Percentiles rank a stretch among this genome's conserved stretches.
These are phyloP conservation scores for Nephrotoma appendiculata DNA, from an alignment of 2,888 invertebrate genomes.

Conservation along the genomic window DNA sequence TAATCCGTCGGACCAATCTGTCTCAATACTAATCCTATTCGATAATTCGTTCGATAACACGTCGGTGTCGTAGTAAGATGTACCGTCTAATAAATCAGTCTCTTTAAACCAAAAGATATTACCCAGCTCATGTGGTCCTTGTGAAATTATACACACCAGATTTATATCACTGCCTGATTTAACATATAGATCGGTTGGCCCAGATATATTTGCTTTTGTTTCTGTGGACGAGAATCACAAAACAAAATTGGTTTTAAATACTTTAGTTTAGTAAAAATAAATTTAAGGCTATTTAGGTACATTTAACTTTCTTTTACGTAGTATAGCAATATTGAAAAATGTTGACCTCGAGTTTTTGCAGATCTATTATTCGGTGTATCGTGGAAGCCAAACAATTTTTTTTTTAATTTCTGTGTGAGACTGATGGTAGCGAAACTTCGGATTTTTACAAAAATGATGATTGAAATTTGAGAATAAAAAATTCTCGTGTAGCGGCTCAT, in stretches of 20 bases:
- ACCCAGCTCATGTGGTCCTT: conserved; percentile 75
- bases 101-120: conserved; percentile 79
- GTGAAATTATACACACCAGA: conserved; percentile 70
- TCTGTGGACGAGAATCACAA: conserved; percentile 36
- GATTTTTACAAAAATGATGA: no score
- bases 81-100: neutral
- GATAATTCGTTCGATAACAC: conserved; percentile 8
- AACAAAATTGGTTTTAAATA: neutral
- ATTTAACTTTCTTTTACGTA: no score
- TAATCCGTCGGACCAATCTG: conserved; percentile 69
- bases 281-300: no score
- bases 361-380: no score
- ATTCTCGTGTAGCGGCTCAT: no score
- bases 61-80: conserved; percentile 27
- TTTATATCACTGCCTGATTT: conserved; percentile 78
- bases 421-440: no score
- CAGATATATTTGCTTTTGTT: conserved; percentile 67
- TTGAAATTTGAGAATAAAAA: no score
- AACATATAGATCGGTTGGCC: conserved; percentile 70
- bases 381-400: no score
- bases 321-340: no score
- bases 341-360: no score
- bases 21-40: conserved; percentile 47
- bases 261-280: no score
- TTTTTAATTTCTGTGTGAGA: no score